phyloP scores from a whole-genome alignment of 2,797 vertebrate species.

The Pantherophis vulpinus region DNA sequence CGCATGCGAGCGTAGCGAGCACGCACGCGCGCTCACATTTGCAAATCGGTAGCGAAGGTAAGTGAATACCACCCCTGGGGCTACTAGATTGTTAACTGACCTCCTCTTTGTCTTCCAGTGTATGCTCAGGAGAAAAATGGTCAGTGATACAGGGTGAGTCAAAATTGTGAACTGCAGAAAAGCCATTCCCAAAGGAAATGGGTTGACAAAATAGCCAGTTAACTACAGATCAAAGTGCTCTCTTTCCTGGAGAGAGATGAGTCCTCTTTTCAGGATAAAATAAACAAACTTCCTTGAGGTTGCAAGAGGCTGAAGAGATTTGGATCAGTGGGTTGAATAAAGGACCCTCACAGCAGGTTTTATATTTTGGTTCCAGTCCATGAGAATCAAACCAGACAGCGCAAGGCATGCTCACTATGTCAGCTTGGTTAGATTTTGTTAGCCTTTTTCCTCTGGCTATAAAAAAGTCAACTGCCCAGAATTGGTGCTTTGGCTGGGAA shows the following conservation, averaged over 20 bases:
- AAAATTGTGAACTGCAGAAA: background rate
- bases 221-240: background rate
- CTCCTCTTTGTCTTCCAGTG: background rate
- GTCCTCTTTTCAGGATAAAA: background rate
- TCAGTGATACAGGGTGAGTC: background rate
- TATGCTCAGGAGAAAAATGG: background rate
- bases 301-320: background rate
- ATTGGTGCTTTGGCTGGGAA: background rate
- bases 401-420: background rate
- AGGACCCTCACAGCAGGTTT: background rate
- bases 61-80: no score
- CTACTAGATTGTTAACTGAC: background rate
- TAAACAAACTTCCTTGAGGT: background rate
- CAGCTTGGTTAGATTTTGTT: background rate
- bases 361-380: background rate
- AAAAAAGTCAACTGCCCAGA: background rate
- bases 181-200: background rate
- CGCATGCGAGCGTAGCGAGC: no score
- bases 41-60: no score
- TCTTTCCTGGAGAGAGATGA: background rate
- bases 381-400: background rate
- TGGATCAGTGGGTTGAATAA: background rate
- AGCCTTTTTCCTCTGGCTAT: background rate
- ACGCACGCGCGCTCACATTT: no score
- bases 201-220: background rate